phyloP scores from a whole-genome alignment of 2,888 invertebrate genomes.

The Abrostola tripartita region DNA sequence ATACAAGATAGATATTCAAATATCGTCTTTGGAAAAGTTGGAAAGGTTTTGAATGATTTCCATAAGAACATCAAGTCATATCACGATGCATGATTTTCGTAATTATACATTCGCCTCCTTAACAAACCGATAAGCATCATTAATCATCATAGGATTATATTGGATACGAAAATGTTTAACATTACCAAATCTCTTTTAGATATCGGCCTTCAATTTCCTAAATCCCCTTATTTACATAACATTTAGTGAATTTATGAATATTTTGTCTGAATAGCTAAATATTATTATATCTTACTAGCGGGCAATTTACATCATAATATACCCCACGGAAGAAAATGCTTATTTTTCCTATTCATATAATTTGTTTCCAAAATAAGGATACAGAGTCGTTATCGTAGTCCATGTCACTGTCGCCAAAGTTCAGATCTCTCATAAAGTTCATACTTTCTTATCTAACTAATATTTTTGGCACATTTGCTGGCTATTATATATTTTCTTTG shows the following conservation, averaged over 20 bases:
- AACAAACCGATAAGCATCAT: slow-evolving; percentile 6
- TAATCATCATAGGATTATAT: slow-evolving; percentile 39
- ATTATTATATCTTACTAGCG: slow-evolving; percentile 32
- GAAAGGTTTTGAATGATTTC: background rate
- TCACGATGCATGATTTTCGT: no score
- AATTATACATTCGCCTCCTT: no score
- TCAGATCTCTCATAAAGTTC: slow-evolving; percentile 27
- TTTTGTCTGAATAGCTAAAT: slow-evolving; percentile 62
- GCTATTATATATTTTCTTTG: slow-evolving; percentile 50
- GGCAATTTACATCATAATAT: slow-evolving; percentile 5
- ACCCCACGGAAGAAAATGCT: slow-evolving; percentile 2
- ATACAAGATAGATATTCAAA: background rate
- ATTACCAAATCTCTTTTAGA: slow-evolving; percentile 61
- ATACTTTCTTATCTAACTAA: slow-evolving; percentile 11
- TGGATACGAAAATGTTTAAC: slow-evolving; percentile 59
- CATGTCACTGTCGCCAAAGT: slow-evolving; percentile 48
- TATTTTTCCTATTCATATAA: slow-evolving; percentile 11
- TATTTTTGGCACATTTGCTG: slow-evolving; percentile 17
- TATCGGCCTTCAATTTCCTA: slow-evolving; percentile 64
- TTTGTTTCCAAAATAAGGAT: slow-evolving; percentile 20
- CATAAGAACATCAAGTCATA: no score
- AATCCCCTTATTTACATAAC: slow-evolving; percentile 77
- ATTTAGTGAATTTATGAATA: slow-evolving; percentile 71
- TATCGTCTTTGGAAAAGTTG: background rate
- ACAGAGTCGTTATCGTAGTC: slow-evolving; percentile 37